Base-by-base conservation (phyloP, 2,113 vertebrate species). In the Desmodus rotundus region DNA sequence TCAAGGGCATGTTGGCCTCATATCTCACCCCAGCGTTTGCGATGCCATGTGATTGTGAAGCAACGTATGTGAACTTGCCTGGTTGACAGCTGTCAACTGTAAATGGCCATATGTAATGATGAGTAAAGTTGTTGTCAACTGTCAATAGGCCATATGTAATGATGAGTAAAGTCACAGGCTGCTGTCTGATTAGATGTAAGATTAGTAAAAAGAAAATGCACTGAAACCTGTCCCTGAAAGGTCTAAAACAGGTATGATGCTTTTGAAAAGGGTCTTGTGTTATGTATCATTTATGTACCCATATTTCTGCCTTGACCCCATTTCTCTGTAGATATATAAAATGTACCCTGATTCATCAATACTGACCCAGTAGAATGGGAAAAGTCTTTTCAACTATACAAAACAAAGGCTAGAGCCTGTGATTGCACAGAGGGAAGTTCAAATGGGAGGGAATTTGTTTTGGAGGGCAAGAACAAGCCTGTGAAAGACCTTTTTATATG, bases 61-160 rank as follows among this genome's bases (percentile, higher is more conserved):
- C 73, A 81, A 56, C 96, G 93, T 96, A 96, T 98, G 97, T 96
- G 97, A 98, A 96, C 96, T 93, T 84, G 97, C 97, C 91, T 96
- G 96, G 67, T 41, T 97, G 94, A 94, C 97, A 97, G 97, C 97
- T 98, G 97, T 97, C 97, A 97, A 95, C 97, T 97, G 97, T 96
- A 94, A 96, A 92, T 97, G 97, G 95, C 97, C 97, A 97, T 98
- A 98, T 98, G 97, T 92, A 97, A 96, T 91, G 97, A 98, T 96
- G 95, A 95, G 96, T 95, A 94, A 97, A 97, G 96, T 97, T 97
- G 97, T 89, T 93, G 92, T 97, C 96, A 97, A 97, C 97, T 98
- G 97, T 98, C 96, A 96, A 97, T 97, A 97, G 97, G 96, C 97
- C 97, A 97, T 97, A 97, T 98, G 97, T 89, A 96, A 97, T 89